phyloP scores from a whole-genome alignment of 2,797 vertebrate genomes.

The Neostethus bicornis region DNA sequence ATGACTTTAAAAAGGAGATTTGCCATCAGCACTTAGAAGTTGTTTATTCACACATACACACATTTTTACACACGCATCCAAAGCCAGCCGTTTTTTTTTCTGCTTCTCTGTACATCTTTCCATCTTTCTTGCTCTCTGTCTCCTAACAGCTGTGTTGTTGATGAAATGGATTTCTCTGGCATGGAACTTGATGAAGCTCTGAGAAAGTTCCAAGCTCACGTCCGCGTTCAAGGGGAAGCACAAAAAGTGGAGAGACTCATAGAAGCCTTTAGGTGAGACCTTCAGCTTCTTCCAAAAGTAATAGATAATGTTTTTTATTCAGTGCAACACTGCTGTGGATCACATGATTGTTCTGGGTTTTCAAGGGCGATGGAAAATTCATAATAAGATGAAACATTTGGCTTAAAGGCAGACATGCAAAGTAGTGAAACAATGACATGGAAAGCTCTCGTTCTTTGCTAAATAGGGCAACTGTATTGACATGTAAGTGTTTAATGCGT shows the following conservation, averaged over 20 bases:
- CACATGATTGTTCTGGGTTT: constrained; percentile 29
- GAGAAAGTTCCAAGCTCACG: constrained; percentile 98
- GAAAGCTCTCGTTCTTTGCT: constrained; percentile 30
- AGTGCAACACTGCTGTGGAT: constrained; percentile 24
- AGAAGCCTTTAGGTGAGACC: constrained; percentile 93
- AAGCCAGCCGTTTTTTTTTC: constrained; percentile 2
- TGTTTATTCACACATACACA: constrained; percentile 25
- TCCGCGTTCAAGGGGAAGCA: constrained; percentile 97
- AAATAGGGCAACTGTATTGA: constrained; percentile 36
- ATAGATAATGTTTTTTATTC: constrained; percentile 33
- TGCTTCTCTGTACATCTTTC: not conserved
- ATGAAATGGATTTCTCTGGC: constrained; percentile 98
- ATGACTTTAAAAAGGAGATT: constrained; percentile 56
- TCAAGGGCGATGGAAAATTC: constrained; percentile 30
- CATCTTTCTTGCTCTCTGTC: not conserved
- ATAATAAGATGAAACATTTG: constrained; percentile 38
- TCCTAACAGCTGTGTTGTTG: constrained; percentile 90
- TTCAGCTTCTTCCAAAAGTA: constrained; percentile 38
- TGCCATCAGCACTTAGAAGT: constrained; percentile 55
- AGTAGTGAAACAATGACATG: constrained; percentile 33
- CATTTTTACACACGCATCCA: constrained; percentile 1
- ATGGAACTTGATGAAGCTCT: constrained; percentile 98
- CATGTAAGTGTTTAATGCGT: constrained; percentile 33
- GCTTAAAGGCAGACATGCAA: constrained; percentile 44
- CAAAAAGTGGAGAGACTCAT: constrained; percentile 99